Conservation (phyloP, 2,797 vertebrate species). For the Malacoraja senta region DNA sequence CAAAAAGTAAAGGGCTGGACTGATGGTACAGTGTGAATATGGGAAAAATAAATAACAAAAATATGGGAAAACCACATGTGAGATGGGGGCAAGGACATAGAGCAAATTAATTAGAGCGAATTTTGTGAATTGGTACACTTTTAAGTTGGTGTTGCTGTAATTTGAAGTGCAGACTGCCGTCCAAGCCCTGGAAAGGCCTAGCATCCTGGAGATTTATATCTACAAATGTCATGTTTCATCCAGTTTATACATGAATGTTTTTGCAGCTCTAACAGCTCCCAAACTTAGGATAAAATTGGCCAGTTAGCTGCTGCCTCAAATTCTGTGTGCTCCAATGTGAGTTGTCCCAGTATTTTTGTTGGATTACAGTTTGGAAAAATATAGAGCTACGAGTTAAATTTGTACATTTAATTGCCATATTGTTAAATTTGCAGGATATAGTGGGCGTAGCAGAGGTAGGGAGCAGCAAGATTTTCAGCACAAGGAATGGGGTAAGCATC, state of each 20-base stretch:
- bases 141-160: not conserved
- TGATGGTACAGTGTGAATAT: too few relatives aligned
- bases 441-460: constrained; percentile 78
- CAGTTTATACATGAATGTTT: not conserved
- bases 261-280: not conserved
- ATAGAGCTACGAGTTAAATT: not conserved
- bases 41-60: too few relatives aligned
- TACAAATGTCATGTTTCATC: not conserved
- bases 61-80: too few relatives aligned
- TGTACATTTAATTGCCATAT: not conserved
- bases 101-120: not conserved
- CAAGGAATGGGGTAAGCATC: constrained; percentile 86
- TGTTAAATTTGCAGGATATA: constrained; percentile 63
- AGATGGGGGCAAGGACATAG: not conserved
- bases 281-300: not conserved
- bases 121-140: not conserved
- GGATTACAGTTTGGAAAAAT: not conserved
- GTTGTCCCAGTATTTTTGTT: not conserved
- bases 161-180: not conserved
- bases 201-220: not conserved
- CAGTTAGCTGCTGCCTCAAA: not conserved
- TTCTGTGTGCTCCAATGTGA: not conserved
- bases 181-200: not conserved
- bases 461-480: constrained; percentile 77
- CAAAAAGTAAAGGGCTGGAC: too few relatives aligned